Conservation (phyloP, 2,888 invertebrate genomes). For the Limulus polyphemus region DNA sequence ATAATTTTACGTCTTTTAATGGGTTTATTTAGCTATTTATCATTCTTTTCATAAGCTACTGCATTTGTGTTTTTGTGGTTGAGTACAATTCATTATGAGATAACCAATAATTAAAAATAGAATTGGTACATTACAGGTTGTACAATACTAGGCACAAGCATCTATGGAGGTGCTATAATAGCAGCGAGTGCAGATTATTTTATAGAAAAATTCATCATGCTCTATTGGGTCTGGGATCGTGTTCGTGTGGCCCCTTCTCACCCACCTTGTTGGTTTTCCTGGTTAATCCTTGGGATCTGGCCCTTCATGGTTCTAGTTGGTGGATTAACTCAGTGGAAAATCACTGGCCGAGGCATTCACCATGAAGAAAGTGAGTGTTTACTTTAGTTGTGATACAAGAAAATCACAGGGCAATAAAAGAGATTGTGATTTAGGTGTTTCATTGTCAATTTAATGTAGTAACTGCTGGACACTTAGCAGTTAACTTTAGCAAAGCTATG, state of each 20-base stretch:
- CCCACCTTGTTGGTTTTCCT: slow-evolving; percentile 56
- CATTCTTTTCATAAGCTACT: no score
- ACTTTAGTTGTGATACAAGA: no score
- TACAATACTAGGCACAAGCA: slow-evolving; percentile 58
- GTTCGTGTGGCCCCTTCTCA: slow-evolving; percentile 40
- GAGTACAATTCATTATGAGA: no score
- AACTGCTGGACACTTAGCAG: no score
- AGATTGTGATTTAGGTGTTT: no score
- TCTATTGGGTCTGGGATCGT: slow-evolving; percentile 54
- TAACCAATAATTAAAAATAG: no score
- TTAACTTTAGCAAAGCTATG: no score
- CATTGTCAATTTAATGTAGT: no score
- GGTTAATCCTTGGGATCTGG: slow-evolving; percentile 61
- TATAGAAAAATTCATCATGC: slow-evolving; percentile 55
- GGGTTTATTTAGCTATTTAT: not conserved
- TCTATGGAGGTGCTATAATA: slow-evolving; percentile 62
- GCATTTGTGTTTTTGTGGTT: no score
- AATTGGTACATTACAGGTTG: slow-evolving; percentile 2
- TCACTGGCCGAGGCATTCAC: slow-evolving; percentile 50
- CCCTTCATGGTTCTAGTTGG: slow-evolving; percentile 56
- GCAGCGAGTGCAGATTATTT: slow-evolving; percentile 60
- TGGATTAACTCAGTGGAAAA: slow-evolving; percentile 51
- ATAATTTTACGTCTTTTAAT: no score
- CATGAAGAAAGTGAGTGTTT: slow-evolving; percentile 35
- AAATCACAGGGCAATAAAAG: no score